phyloP scores from a whole-genome alignment of 2,888 invertebrate genomes.

The Alloscopus bannaensis region DNA sequence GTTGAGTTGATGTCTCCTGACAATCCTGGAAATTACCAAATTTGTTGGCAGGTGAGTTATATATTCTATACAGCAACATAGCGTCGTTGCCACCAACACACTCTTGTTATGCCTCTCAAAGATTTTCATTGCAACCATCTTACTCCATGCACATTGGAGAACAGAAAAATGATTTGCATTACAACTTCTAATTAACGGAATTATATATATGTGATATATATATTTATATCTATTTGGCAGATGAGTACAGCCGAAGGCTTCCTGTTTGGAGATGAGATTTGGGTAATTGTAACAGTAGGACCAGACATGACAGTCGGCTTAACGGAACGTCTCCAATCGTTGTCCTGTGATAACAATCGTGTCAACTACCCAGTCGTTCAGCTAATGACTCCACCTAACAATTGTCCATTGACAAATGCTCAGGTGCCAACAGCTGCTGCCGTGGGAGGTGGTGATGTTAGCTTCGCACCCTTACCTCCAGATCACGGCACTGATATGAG shows the following conservation, averaged over 20 bases:
- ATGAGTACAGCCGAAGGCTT: conserved; percentile 90
- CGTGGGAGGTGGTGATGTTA: conserved; percentile 19
- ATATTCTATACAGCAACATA: too few relatives aligned
- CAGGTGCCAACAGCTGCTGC: conserved; percentile 50
- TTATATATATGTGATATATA: too few relatives aligned
- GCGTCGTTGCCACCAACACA: too few relatives aligned
- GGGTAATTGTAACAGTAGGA: conserved; percentile 62
- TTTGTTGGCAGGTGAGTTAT: conserved; percentile 88
- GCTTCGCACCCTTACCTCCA: conserved; percentile 29
- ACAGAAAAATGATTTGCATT: too few relatives aligned
- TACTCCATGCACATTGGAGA: too few relatives aligned
- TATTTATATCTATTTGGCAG: too few relatives aligned
- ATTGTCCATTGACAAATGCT: conserved; percentile 31
- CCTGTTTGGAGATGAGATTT: conserved; percentile 90
- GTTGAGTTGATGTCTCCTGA: conserved; percentile 89
- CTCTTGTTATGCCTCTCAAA: too few relatives aligned
- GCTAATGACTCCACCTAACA: conserved; percentile 23
- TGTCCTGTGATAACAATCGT: conserved; percentile 66
- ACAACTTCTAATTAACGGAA: too few relatives aligned
- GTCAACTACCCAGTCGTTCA: conserved; percentile 57
- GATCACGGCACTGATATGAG: conserved; percentile 49
- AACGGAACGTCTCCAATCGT: conserved; percentile 63
- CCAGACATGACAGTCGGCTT: conserved; percentile 65
- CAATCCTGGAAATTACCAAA: conserved; percentile 81
- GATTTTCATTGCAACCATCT: too few relatives aligned